Evolutionary conservation across 2,113 vertebrate species (phyloP).

Genomic region (Poicephalus meyeri): DNA sequence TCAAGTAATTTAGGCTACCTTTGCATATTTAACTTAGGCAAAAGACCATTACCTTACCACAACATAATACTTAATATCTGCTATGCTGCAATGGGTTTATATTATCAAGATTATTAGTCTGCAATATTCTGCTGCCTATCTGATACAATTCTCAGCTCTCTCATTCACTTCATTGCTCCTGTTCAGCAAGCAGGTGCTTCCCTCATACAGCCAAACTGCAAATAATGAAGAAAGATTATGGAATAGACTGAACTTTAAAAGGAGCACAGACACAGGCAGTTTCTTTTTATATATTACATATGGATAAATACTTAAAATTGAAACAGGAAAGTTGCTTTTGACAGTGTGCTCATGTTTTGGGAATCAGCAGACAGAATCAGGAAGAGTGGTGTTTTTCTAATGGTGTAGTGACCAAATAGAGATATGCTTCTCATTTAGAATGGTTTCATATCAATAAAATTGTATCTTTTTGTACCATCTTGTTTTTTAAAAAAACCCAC

Average conservation of each 20-base stretch:
- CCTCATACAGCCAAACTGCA: background rate
- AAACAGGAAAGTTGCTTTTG: background rate
- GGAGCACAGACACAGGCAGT: background rate
- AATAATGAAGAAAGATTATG: constrained; percentile 26
- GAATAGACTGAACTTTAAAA: background rate
- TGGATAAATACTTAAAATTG: background rate
- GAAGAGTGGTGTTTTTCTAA: background rate
- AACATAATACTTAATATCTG: background rate
- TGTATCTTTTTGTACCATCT: background rate
- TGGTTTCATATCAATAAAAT: background rate
- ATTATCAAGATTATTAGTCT: background rate
- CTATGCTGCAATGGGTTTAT: background rate
- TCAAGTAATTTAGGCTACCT: background rate
- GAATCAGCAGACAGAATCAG: background rate
- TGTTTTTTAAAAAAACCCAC: background rate
- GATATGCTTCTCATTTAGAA: background rate
- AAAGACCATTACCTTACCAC: background rate
- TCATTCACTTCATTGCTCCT: background rate
- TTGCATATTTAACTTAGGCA: background rate
- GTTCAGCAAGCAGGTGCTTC: background rate
- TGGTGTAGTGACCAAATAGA: background rate
- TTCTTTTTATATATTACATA: background rate
- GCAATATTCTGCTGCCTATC: background rate
- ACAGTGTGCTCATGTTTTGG: background rate
- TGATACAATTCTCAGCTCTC: background rate